These are phyloP conservation scores for Pipa parva DNA, from an alignment of 2,113 vertebrate species.

Conservation along the genomic window DNA sequence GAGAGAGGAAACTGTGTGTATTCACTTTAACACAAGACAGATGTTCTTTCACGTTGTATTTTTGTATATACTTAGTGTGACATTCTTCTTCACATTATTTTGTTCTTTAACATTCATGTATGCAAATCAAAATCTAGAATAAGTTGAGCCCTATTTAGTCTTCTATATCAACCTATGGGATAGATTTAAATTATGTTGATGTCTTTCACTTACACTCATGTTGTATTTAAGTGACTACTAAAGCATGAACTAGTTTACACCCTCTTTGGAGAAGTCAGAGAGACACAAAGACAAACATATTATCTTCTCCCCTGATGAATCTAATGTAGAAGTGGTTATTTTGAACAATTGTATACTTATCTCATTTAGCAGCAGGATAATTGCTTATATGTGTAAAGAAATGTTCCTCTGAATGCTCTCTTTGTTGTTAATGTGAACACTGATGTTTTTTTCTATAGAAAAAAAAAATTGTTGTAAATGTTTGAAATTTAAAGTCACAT, in stretches of 20 bases:
- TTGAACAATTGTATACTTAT: constrained; percentile 40
- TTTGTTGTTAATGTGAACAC: constrained; percentile 27
- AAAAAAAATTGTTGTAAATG: constrained; percentile 12
- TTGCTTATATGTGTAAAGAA: constrained; percentile 25
- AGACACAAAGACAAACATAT: constrained; percentile 29
- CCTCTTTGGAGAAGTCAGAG: constrained; percentile 26
- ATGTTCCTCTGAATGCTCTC: constrained; percentile 21
- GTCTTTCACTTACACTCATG: too few species aligned
- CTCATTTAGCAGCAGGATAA: constrained; percentile 40
- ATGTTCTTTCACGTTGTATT: too few species aligned
- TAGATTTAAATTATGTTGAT: too few species aligned
- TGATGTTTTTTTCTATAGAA: constrained; percentile 5
- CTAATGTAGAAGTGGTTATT: constrained; percentile 37
- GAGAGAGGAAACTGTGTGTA: too few species aligned
- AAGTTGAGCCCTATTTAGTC: too few species aligned
- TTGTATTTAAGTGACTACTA: constrained; percentile 9
- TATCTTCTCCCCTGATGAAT: constrained; percentile 34
- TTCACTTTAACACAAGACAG: too few species aligned
- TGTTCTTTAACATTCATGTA: too few species aligned
- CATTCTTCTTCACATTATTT: too few species aligned
- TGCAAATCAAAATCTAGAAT: too few species aligned
- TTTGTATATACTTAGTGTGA: too few species aligned
- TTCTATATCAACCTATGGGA: too few species aligned
- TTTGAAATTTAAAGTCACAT: neutral
- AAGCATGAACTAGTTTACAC: constrained; percentile 19